Evolutionary conservation across 2,888 invertebrate species (phyloP), one percentile per base, ranked within the genome.

Genomic region (Bibio marci): DNA sequence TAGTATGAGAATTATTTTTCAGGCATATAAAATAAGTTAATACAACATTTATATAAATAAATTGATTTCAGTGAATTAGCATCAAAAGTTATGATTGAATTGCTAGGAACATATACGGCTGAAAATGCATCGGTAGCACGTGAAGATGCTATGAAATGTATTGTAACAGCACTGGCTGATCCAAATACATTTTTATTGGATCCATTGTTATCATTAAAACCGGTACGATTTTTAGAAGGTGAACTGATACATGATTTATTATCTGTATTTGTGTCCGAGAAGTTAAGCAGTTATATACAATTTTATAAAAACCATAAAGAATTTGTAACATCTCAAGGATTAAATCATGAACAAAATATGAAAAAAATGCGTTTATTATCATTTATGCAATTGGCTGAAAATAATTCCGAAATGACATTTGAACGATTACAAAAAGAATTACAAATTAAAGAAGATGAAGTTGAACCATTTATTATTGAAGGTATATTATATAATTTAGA

Each of bases 401-500:
- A 76, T 39, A 80, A 80, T 55, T 80, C 87, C 18, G 94, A 95
- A 64, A 81, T 98, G 62, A 70, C 79, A n/a, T 95, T 94, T 57
- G 81, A 83, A 45, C 76, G 80, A 14, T 78, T 98, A 44, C 80
- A 85, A 51, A 71, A 77, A 37, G 92, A 95, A 59, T 65, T 98
- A 43, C 83, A 91, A 57, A 78, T 98, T 43, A 69, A 69, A 39
- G 77, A 82, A 44, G 79, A 82, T 45, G 82, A 92, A 59, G 91
- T 98, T 1, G 98, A 98, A 64, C 76, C 81, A 37, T 98, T 98
- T 57, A 81, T 98, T 46, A 97, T 98, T 63, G 92, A 97, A 80
- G n/a, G n/a, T n/a, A n/a, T n/a, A n/a, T n/a, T n/a, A n/a, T n/a
- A n/a, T n/a, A n/a, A n/a, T n/a, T n/a, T n/a, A n/a, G n/a, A n/a